Evolutionary conservation across 37 sponge, comb jelly and placozoan species (phyloP).

Genomic region (Geodia barretti): DNA sequence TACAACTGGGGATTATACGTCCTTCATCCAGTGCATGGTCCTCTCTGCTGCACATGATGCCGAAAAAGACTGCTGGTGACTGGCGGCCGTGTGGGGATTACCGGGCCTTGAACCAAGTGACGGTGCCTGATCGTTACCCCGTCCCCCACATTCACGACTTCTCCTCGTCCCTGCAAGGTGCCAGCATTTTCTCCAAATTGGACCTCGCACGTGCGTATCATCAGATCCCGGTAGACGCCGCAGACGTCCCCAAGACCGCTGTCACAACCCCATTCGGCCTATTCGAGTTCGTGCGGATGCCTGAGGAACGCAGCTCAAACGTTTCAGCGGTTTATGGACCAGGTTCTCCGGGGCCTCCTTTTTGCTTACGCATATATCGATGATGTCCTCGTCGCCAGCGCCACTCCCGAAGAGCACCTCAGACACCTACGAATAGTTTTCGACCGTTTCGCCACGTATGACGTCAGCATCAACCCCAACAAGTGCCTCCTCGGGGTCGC

Average conservation of each 20-base stretch:
- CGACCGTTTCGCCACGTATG: constrained; percentile 26
- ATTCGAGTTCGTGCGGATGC: constrained; percentile 48
- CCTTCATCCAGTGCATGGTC: constrained; percentile 71
- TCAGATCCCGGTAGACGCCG: constrained; percentile 52
- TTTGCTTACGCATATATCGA: constrained; percentile 41
- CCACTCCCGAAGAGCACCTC: constrained; percentile 43
- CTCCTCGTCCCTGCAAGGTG: constrained; percentile 39
- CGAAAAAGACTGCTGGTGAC: constrained; percentile 49
- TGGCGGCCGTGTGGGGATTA: constrained; percentile 82
- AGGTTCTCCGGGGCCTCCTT: constrained; percentile 50
- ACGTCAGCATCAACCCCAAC: constrained; percentile 48
- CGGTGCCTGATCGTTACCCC: constrained; percentile 64
- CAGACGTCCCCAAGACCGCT: constrained; percentile 62
- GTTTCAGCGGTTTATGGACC: constrained; percentile 59
- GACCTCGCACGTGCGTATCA: constrained; percentile 63
- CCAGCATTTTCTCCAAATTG: constrained; percentile 57
- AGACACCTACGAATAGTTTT: constrained; percentile 36
- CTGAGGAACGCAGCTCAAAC: constrained; percentile 44
- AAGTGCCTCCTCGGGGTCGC: constrained; percentile 50
- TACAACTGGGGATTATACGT: constrained; percentile 66
- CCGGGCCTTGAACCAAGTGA: constrained; percentile 59
- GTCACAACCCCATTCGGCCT: constrained; percentile 66
- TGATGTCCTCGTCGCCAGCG: constrained; percentile 51
- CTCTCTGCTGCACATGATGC: constrained; percentile 71
- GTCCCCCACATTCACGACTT: constrained; percentile 73